Percentiles rank a stretch among this genome's conserved stretches.
phyloP scores from a whole-genome alignment of 2,113 vertebrate genomes.

The Catharus minimus region DNA sequence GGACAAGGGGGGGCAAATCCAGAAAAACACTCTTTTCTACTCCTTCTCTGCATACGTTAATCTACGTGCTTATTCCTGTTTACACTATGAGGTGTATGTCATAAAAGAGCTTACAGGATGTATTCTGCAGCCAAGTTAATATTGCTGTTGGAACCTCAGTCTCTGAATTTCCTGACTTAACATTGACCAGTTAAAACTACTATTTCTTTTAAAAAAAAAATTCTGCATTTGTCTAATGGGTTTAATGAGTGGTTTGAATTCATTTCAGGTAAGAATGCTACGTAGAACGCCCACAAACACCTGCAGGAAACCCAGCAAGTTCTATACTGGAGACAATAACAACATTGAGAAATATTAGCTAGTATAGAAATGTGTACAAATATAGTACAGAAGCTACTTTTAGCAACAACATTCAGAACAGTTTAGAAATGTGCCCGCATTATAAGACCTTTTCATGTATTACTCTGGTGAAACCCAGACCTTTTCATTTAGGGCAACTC shows the following conservation, averaged over 20 bases:
- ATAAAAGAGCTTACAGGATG: conserved; percentile 45
- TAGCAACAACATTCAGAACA: not conserved
- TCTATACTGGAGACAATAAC: not conserved
- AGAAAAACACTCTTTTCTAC: not conserved
- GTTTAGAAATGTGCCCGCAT: not conserved
- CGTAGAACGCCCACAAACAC: not conserved
- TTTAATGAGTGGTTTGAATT: not conserved
- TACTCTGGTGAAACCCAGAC: not conserved
- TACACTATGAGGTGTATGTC: conserved; percentile 18
- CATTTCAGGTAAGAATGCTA: not conserved
- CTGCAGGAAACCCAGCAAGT: not conserved
- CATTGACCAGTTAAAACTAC: not conserved
- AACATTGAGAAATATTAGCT: not conserved
- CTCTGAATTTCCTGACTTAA: conserved; percentile 41
- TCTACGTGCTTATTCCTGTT: conserved; percentile 30
- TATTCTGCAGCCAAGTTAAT: conserved; percentile 46
- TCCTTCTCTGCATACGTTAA: not conserved
- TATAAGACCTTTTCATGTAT: not conserved
- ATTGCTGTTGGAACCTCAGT: conserved; percentile 48
- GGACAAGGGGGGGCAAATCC: not conserved
- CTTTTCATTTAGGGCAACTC: not conserved
- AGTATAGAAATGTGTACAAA: not conserved
- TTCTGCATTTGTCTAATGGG: not conserved
- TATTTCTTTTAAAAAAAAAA: too few species aligned
- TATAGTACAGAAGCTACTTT: not conserved